Evolutionary conservation across 2,113 vertebrate species (phyloP).

Genomic region (Cyanoliseus patagonus): DNA sequence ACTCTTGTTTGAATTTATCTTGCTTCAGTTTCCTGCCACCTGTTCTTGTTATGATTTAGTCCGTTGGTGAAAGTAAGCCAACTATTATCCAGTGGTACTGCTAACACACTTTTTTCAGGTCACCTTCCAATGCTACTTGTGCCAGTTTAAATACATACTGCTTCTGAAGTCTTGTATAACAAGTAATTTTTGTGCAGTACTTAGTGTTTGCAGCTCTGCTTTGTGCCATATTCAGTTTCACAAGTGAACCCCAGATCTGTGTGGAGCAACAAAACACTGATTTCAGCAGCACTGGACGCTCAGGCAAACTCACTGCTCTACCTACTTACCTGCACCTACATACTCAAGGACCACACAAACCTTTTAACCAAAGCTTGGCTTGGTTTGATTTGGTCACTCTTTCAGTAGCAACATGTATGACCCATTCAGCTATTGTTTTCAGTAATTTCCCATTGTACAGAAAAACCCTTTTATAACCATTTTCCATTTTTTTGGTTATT

Average conservation of each 20-base stretch:
- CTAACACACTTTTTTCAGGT: not conserved
- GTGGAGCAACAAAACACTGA: not conserved
- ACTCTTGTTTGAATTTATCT: not conserved
- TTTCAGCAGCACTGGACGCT: not conserved
- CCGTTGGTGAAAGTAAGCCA: not conserved
- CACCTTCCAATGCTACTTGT: not conserved
- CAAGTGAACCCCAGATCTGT: not conserved
- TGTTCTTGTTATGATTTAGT: not conserved
- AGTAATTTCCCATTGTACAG: not conserved
- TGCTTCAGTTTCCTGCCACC: not conserved
- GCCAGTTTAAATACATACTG: not conserved
- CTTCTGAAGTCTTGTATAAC: not conserved
- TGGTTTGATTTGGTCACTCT: not conserved
- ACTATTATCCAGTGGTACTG: not conserved
- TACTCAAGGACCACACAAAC: not conserved
- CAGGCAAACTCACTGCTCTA: not conserved
- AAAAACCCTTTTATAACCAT: not conserved
- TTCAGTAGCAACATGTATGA: not conserved
- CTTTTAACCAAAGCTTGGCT: not conserved
- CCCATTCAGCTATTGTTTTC: not conserved
- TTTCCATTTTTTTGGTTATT: not conserved
- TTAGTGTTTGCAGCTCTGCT: not conserved
- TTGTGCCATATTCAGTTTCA: not conserved
- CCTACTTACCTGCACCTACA: accelerated
- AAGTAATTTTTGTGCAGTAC: not conserved